Percentiles rank a stretch among this genome's conserved stretches.
Evolutionary conservation across 2,113 vertebrate genomes (phyloP).

Genomic region (Bagarius yarrelli): DNA sequence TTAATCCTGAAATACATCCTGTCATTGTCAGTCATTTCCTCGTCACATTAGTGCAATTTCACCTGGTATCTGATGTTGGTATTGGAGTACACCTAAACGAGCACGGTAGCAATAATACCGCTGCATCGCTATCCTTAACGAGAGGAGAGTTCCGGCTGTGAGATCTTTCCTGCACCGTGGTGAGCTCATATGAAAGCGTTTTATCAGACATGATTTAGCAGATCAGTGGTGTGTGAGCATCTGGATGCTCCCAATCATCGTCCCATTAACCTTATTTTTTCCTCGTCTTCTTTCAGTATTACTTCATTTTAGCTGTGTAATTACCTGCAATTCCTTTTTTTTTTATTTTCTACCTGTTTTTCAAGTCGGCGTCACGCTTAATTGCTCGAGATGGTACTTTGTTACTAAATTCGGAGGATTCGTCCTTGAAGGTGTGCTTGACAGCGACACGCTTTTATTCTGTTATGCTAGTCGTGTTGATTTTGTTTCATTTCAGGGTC

Average conservation of each 20-base stretch:
- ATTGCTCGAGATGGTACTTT: slow-evolving; percentile 24
- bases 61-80: background rate
- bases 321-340: background rate
- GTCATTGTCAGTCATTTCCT: background rate
- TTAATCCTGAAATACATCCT: background rate
- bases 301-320: background rate
- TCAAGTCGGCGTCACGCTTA: slow-evolving; percentile 12
- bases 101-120: background rate
- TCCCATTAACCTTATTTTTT: slow-evolving; percentile 4
- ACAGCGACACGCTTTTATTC: background rate
- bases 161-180: background rate
- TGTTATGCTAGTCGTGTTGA: background rate
- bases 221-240: background rate
- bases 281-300: background rate
- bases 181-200: background rate
- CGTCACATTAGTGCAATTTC: background rate
- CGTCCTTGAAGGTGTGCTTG: background rate
- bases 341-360: background rate
- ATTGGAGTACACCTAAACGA: background rate
- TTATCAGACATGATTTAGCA: slow-evolving; percentile 1
- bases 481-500: slow-evolving; percentile 5
- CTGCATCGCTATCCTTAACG: background rate
- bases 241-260: background rate
- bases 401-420: slow-evolving; percentile 6
- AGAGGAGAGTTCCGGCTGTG: too few species aligned